Conservation (phyloP, 2,797 vertebrate species). For the Acestrorhynchus altus region DNA sequence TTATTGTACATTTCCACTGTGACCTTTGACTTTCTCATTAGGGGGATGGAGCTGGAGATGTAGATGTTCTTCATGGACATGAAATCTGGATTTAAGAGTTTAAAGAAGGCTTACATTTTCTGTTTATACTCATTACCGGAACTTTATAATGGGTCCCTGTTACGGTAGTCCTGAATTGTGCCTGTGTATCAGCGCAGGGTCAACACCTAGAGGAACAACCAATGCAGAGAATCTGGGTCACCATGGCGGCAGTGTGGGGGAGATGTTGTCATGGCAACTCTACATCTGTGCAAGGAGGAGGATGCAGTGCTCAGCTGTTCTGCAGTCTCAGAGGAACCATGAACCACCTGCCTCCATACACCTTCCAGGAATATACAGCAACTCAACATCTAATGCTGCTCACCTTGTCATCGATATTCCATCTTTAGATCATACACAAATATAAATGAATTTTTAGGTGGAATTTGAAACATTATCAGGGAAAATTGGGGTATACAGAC, state of each 20-base stretch:
- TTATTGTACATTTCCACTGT: no score
- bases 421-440: not conserved
- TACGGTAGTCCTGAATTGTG: not conserved
- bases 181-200: conserved; percentile 26
- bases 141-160: not conserved
- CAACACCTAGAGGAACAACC: conserved; percentile 24
- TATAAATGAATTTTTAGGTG: no score
- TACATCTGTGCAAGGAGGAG: conserved; percentile 32
- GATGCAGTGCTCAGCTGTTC: conserved; percentile 41
- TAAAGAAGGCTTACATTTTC: not conserved
- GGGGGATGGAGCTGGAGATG: no score
- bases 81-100: no score
- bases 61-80: no score
- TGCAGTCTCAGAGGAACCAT: conserved; percentile 21
- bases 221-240: conserved; percentile 55
- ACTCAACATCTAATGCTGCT: not conserved
- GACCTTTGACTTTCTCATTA: no score
- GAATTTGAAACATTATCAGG: no score
- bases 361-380: conserved; percentile 30
- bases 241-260: conserved; percentile 36
- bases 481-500: no score
- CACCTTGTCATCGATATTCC: not conserved
- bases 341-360: conserved; percentile 29
- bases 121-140: not conserved
- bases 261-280: conserved; percentile 52